These are phyloP conservation scores for Eufriesea mexicana DNA, from an alignment of 1,140 invertebrate species.

Conservation along the genomic window DNA sequence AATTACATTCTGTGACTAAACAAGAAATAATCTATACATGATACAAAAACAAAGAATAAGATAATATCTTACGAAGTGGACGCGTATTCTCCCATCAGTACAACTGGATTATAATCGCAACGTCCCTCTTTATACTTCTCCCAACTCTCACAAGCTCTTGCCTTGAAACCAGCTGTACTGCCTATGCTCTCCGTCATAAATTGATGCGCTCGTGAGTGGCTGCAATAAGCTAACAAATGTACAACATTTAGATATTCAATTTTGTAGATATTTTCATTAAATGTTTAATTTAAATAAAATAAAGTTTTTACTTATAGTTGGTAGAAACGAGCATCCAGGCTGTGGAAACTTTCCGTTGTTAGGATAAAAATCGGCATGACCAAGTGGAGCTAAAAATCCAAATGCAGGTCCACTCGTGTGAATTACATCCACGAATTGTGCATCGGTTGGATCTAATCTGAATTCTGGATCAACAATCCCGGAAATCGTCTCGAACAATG, in stretches of 20 bases:
- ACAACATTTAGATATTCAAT: neutral
- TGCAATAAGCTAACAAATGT: constrained; percentile 77
- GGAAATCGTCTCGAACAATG: constrained; percentile 78
- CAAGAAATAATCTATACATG: neutral
- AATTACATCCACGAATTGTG: constrained; percentile 83
- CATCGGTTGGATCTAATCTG: constrained; percentile 80
- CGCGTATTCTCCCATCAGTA: constrained; percentile 75
- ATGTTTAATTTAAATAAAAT: neutral
- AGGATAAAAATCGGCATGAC: constrained; percentile 83
- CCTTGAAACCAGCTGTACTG: constrained; percentile 74
- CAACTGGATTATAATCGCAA: constrained; percentile 72
- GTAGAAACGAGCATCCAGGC: constrained; percentile 76
- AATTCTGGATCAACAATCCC: constrained; percentile 73
- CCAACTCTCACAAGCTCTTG: constrained; percentile 73
- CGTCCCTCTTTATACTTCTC: constrained; percentile 71
- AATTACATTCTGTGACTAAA: neutral
- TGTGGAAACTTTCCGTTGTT: constrained; percentile 78
- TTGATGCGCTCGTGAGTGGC: constrained; percentile 81
- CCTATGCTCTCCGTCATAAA: constrained; percentile 82
- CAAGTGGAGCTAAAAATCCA: constrained; percentile 77
- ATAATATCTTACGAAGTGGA: constrained; percentile 71
- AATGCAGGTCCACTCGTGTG: constrained; percentile 82
- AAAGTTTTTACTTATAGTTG: constrained; percentile 66
- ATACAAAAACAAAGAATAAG: no score
- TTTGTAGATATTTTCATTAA: neutral